Percentiles rank a stretch among this genome's conserved stretches.
These are phyloP conservation scores for Eudemis profundana DNA, from an alignment of 2,888 invertebrate species.

Conservation along the genomic window DNA sequence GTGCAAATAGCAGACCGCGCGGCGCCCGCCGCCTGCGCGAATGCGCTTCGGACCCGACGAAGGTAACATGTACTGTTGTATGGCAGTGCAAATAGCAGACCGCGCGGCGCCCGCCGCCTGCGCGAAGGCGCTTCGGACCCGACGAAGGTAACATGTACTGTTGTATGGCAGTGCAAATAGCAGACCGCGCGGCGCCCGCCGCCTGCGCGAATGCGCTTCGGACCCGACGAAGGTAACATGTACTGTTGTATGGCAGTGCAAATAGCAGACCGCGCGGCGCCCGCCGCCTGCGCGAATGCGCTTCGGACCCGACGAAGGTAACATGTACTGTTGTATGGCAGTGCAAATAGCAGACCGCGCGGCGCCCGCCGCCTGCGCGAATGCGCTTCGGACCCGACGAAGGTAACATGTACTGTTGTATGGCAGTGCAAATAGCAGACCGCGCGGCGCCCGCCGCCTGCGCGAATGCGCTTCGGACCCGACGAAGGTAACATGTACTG, in stretches of 20 bases:
- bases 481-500: not conserved
- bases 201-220: not conserved
- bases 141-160: not conserved
- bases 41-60: conserved; percentile 12
- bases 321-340: no score
- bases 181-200: not conserved
- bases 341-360: not conserved
- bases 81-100: no score
- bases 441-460: no score
- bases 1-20: not conserved
- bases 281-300: not conserved
- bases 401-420: not conserved
- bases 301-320: conserved; percentile 17
- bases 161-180: no score
- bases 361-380: not conserved
- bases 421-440: no score
- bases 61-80: not conserved
- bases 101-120: not conserved
- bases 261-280: not conserved
- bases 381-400: conserved; percentile 12
- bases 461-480: conserved; percentile 5
- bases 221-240: conserved; percentile 5
- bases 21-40: not conserved
- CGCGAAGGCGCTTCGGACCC: conserved; percentile 2
- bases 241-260: no score